Percentiles rank a stretch among this genome's conserved stretches.
Conservation (phyloP, 2,113 vertebrate species). For the Terrapene triunguis region DNA sequence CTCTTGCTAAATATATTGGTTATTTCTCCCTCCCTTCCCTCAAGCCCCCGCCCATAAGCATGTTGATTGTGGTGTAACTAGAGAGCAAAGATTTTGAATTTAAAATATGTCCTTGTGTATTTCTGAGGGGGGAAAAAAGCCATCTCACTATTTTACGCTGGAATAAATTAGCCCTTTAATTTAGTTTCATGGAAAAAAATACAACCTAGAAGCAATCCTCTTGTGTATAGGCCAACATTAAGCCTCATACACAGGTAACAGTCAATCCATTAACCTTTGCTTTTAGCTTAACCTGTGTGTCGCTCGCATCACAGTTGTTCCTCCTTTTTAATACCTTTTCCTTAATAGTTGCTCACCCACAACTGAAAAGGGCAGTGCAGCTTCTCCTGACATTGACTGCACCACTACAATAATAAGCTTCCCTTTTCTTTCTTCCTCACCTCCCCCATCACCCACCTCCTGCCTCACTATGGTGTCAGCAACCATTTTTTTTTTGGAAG, state of each 20-base stretch:
- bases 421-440: conserved; percentile 71
- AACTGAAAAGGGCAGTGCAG: conserved; percentile 91
- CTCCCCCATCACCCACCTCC: conserved; percentile 49
- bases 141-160: conserved; percentile 28
- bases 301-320: conserved; percentile 81
- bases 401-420: conserved; percentile 90
- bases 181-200: conserved; percentile 80
- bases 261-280: conserved; percentile 99
- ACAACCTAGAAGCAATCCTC: conserved; percentile 78
- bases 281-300: conserved; percentile 87
- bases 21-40: not conserved
- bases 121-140: conserved; percentile 77
- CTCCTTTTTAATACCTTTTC: conserved; percentile 88
- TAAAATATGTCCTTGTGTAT: conserved; percentile 70
- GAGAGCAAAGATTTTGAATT: not conserved
- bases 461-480: conserved; percentile 85
- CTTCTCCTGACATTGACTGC: conserved; percentile 91
- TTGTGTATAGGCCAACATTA: conserved; percentile 86
- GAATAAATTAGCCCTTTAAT: conserved; percentile 85
- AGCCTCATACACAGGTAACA: conserved; percentile 92
- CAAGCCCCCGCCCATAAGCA: not conserved
- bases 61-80: not conserved
- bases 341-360: conserved; percentile 90
- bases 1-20: not conserved
- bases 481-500: conserved; percentile 86